Evolutionary conservation across 2,888 invertebrate species (phyloP), one percentile per base, ranked within the genome.

Genomic region (Tineola bisselliella): DNA sequence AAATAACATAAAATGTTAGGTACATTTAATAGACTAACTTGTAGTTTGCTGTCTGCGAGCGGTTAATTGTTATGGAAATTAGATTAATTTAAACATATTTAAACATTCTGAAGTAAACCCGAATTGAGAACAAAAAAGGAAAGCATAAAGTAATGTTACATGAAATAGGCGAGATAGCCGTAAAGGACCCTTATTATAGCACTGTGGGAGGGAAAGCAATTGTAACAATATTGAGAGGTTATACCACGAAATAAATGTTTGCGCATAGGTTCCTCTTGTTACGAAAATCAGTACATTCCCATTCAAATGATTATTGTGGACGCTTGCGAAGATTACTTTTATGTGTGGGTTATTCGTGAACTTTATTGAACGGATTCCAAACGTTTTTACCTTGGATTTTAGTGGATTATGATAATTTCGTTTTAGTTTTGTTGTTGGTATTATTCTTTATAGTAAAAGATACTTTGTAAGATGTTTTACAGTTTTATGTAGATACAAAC

Each of bases 301-400:
- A 84, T 84, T 84, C 84, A 84, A 84, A 84, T 81, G 82, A 81
- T 84, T 84, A 84, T 84, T 83, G 81, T 82, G 76, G 74, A 72
- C 73, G 59, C 19, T 15, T 54, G 70, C 74, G 73, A 70, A 77
- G 73, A 81, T 83, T 79, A 79, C 81, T 78, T 83, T 83, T 82
- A 81, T 84, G n/a, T 10, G 3, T 10, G 54, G 54, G 10, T 54
- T 54, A 54, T 54, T n/a, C 54, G 48, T 25, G 54, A 48, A 54
- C 54, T 25, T 18, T 48, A 48, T 48, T 25, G 25, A 10, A 48
- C 48, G 15, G 15, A 48, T n/a, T 17, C n/a, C 48, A 48, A 48
- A 48, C 48, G 48, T 17, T 48, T 48, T n/a, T 13, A 8, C 10
- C 31, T 10, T 8, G 6, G 5, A 31, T 31, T n/a, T 38, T n/a